Evolutionary conservation across 2,888 invertebrate species (phyloP), one percentile per base, ranked within the genome.

Genomic region (Chydorus sphaericus): DNA sequence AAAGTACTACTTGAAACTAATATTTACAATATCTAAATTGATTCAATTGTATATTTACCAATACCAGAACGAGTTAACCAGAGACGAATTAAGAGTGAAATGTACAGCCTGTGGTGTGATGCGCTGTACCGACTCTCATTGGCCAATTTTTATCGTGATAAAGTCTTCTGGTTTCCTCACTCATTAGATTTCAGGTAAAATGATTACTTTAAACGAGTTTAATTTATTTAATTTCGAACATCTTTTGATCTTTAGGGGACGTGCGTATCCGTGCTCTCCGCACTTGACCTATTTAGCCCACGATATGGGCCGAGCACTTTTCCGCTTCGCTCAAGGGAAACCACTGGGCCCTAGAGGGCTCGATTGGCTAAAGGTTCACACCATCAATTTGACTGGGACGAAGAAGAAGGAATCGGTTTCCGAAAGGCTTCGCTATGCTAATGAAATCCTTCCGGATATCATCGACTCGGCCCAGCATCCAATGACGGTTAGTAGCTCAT

Each of bases 231-330:
- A 26, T 23, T 44, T 10, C n/a, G 3, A 26, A 23, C n/a, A 4
- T 44, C 28, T 10, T 33, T 33, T 33, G 14, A 33, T 10, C 33
- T 33, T 14, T 14, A 80, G 97, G 62, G 97, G 98, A 0, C 82
- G 98, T 48, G 92, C 91, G 31, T 98, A 99, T 74, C 94, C 98
- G 0, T 78, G 88, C 60, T 91, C 97, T 1, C 96, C 97, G 10
- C 93, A 97, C 75, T 77, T 99, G 62, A 94, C 89, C 63, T 97
- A 94, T 68, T 75, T 98, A 59, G 91, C 94, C 37, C 85, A 88
- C 1, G 98, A 99, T 74, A 72, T 93, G 55, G 83, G 89, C 1
- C 78, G 98, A 29, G 84, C 93, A 0, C 75, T 98, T 64, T 75
- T 98, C 1, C 68, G 79, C 50, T 96, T 98, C 71, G 94, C 91